These are phyloP conservation scores for Callocephalon fimbriatum DNA, from an alignment of 2,113 vertebrate genomes.

Conservation along the genomic window DNA sequence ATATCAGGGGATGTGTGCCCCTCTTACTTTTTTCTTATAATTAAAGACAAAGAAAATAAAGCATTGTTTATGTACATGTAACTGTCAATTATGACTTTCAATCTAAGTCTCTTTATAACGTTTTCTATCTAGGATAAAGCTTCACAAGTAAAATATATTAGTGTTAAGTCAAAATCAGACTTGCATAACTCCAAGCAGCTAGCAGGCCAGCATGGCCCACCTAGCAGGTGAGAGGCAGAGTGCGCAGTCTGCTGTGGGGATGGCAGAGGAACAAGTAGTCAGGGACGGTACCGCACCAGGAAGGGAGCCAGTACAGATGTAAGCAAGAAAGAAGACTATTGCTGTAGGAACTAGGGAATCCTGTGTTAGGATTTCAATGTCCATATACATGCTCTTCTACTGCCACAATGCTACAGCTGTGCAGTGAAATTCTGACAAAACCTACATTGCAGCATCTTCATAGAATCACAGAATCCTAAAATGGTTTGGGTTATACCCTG, in stretches of 20 bases:
- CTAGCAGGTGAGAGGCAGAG: neutral
- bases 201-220: neutral
- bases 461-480: neutral
- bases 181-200: neutral
- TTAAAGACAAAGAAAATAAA: neutral
- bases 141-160: neutral
- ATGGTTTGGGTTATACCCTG: neutral
- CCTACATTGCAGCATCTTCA: neutral
- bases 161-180: neutral
- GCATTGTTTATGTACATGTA: neutral
- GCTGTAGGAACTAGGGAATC: neutral
- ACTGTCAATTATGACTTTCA: neutral
- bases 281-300: neutral
- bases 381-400: neutral
- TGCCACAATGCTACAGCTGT: neutral
- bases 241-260: neutral
- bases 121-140: neutral
- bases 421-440: neutral
- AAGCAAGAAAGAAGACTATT: neutral
- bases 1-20: neutral
- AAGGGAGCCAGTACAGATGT: fast-evolving
- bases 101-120: neutral
- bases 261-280: neutral
- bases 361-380: neutral
- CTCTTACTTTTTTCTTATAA: neutral